phyloP scores from a whole-genome alignment of 2,113 vertebrate genomes.

The Hippocampus guttulatus region DNA sequence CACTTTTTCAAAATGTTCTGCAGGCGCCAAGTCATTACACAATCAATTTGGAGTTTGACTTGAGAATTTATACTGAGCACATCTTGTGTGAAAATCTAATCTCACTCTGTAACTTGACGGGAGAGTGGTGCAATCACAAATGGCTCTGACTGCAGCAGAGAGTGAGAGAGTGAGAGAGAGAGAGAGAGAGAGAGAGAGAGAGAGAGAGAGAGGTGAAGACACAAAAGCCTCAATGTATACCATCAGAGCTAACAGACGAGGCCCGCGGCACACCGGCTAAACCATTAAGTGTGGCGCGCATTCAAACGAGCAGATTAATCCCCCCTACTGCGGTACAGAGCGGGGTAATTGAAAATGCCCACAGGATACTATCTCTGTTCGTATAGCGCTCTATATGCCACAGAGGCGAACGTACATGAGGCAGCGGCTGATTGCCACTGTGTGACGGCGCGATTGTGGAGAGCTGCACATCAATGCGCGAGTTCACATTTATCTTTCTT shows the following conservation, averaged over 20 bases:
- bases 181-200: background rate
- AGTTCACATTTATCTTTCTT: constrained; percentile 17
- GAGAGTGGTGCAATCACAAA: constrained; percentile 43
- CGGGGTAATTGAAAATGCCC: constrained; percentile 70
- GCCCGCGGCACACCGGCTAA: constrained; percentile 62
- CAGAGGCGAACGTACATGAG: constrained; percentile 44
- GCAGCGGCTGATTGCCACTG: constrained; percentile 33
- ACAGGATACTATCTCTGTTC: constrained; percentile 59
- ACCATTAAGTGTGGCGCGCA: constrained; percentile 65
- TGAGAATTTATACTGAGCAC: constrained; percentile 27
- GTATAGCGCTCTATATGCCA: constrained; percentile 42
- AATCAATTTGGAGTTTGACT: constrained; percentile 39
- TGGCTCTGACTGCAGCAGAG: constrained; percentile 36
- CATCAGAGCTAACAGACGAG: constrained; percentile 45
- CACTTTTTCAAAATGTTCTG: constrained; percentile 14
- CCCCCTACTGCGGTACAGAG: constrained; percentile 51
- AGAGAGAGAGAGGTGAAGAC: constrained; percentile 11
- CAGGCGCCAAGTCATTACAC: constrained; percentile 22
- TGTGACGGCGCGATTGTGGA: constrained; percentile 23
- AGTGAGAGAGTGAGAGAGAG: constrained; percentile 3
- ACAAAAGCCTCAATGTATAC: constrained; percentile 53
- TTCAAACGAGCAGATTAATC: constrained; percentile 72
- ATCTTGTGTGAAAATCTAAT: constrained; percentile 40
- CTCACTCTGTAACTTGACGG: constrained; percentile 28
- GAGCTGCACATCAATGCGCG: constrained; percentile 26